Base-by-base conservation (phyloP, 2,888 invertebrate genomes). In the Ernsta delagoae region DNA sequence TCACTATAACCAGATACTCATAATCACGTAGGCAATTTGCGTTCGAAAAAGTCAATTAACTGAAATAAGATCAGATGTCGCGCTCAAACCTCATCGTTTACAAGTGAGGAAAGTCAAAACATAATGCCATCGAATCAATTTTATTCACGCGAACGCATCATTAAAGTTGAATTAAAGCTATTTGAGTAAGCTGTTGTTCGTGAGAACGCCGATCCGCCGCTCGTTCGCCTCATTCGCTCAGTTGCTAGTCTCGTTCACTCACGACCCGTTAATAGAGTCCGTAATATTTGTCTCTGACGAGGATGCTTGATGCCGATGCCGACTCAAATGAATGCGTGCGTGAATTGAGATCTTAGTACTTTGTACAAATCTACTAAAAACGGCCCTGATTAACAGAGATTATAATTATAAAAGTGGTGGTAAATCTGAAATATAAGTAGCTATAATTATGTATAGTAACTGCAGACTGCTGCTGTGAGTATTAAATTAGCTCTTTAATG, bases 111-210 rank as follows among this genome's bases (percentile, higher is more conserved):
- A 75, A 86, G 84, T 86, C 88, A 86, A 85, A 89, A 89, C 85
- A 88, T 69, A 69, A 75, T 74, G 80, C 82, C 83, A 83, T 83
- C 89, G 86, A 92, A 92, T 92, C 92, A 92, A 92, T 92, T 90
- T 90, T 82, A 85, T 92, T 92, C 92, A 92, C 92, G 92, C 92
- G 85, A 92, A 81, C 82, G 80, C 83, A 81, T 90, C 92, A 91
- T 92, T 91, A 92, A 84, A 89, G 85, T 88, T 87, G 86, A 90
- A 92, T 91, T 88, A 90, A 86, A 88, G 87, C 79, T 83, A 83
- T 86, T 85, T 86, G 83, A 85, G 85, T 80, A 75, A 83, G 83
- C 79, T 50, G 63, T 63, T 63, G 78, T 82, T 77, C 91, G 92
- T 92, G 92, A 92, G 92, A 92, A 90, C 83, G 80, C 77, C 56